Evolutionary conservation across 2,797 vertebrate species (phyloP), one percentile per base, ranked within the genome.

Genomic region (Enteromius trimaculatus): DNA sequence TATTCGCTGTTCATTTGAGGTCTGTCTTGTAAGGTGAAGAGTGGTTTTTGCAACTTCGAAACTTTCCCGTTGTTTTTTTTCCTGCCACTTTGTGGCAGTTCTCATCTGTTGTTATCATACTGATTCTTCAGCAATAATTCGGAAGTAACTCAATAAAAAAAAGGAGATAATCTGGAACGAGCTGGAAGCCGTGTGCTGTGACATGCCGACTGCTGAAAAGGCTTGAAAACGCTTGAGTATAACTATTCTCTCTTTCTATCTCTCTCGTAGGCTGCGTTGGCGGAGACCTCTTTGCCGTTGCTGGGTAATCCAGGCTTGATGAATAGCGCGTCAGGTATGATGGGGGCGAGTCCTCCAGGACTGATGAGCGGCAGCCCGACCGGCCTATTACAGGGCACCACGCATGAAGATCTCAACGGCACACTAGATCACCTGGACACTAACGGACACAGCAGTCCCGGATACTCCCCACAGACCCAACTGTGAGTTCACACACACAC

Each of bases 351-450:
- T 90, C 97, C 97, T 87, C 96, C 96, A 78, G 95, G 96, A 80
- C 95, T 95, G 84, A 93, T 97, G 95, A 96, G 96, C 90, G 95
- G 96, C 77, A 96, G 97, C 89, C 97, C 97, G 87, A 96, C 96
- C 74, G 95, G 90, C 89, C 95, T 99, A 90, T 93, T 98, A 91
- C 97, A 97, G 88, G 95, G 96, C 0, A 96, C 96, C 0, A 93
- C 94, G 89, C 97, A 98, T 3, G 97, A 98, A 89, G 97, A 99
- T 88, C 94, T 98, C 91, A 99, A 99, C 85, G 98, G 98, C 88
- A 95, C 96, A 0, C 90, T 99, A 88, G 98, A 99, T 90, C 98
- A 99, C 94, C 95, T 99, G 90, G 97, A 99, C 96, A 98, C 96
- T 93, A 99, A 99, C 88, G 98, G 98, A 91, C 98, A 99, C 90